Percentiles rank a stretch among this genome's conserved stretches.
Conservation (phyloP, 2,113 vertebrate genomes). For the Serilophus lunatus region DNA sequence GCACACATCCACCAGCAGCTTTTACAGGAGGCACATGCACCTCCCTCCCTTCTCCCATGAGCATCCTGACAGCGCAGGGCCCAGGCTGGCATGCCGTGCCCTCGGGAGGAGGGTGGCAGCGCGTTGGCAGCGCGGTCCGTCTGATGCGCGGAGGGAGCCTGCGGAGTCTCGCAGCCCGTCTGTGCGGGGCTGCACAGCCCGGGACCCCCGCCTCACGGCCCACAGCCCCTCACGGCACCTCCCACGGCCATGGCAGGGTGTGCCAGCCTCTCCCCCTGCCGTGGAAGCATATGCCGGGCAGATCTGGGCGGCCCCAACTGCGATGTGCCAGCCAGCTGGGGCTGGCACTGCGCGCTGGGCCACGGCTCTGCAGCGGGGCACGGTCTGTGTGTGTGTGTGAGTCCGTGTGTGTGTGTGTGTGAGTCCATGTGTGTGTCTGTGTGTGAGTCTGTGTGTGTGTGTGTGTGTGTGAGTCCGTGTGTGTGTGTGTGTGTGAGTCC, state of each 20-base stretch:
- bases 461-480: too few relatives aligned
- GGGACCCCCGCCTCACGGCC: not conserved
- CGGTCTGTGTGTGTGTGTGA: too few relatives aligned
- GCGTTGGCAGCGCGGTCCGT: not conserved
- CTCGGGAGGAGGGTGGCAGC: not conserved
- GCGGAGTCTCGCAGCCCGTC: not conserved
- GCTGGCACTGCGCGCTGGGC: not conserved
- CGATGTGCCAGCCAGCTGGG: not conserved
- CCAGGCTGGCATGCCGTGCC: not conserved
- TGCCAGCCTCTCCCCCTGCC: not conserved
- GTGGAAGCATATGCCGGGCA: not conserved
- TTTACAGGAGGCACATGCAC: not conserved
- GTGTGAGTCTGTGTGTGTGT: too few relatives aligned
- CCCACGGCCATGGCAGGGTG: accelerated
- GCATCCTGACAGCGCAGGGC: not conserved
- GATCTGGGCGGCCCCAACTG: not conserved
- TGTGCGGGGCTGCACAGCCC: not conserved
- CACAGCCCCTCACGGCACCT: not conserved
- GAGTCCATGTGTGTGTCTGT: not conserved
- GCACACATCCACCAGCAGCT: not conserved
- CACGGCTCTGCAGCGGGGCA: not conserved
- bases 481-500: too few relatives aligned
- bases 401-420: not conserved
- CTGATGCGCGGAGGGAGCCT: not conserved
- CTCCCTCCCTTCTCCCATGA: not conserved